A percentile compares a stretch with the other conserved stretches of the same genome.
Evolutionary conservation across 1,140 invertebrate species (phyloP).

Genomic region (Euwallacea similis): DNA sequence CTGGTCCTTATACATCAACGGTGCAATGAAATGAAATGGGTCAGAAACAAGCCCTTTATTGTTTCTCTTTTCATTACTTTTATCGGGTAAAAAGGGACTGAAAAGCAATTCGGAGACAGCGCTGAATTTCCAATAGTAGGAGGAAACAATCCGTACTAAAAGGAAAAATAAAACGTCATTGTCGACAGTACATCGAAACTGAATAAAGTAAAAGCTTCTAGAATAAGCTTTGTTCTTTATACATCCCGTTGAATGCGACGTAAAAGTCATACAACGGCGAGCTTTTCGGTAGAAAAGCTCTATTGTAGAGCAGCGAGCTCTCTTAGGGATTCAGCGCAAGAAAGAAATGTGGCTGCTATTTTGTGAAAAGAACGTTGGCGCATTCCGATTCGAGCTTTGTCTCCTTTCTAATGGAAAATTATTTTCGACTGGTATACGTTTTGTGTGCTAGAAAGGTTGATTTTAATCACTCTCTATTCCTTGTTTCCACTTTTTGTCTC

Average conservation of each 20-base stretch:
- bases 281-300: slow-evolving; percentile 48
- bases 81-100: background rate
- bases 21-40: background rate
- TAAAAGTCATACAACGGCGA: slow-evolving; percentile 53
- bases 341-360: slow-evolving; percentile 46
- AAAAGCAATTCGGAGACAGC: slow-evolving; percentile 7
- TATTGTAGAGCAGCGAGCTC: slow-evolving; percentile 46
- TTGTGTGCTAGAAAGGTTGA: slow-evolving; percentile 4
- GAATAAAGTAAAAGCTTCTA: slow-evolving; percentile 50
- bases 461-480: slow-evolving; percentile 12
- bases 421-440: slow-evolving; percentile 21
- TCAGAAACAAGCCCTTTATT: background rate
- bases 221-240: slow-evolving; percentile 52
- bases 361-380: slow-evolving; percentile 38
- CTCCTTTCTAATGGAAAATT: slow-evolving; percentile 36
- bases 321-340: slow-evolving; percentile 48
- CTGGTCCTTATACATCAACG: no score
- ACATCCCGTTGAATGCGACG: slow-evolving; percentile 48
- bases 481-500: no score
- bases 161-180: slow-evolving; percentile 49
- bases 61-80: slow-evolving; percentile 7
- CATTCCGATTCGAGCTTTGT: slow-evolving; percentile 23
- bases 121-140: slow-evolving; percentile 21
- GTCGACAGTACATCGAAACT: slow-evolving; percentile 52
- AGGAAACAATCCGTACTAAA: slow-evolving; percentile 19